Evolutionary conservation across 1,140 invertebrate species (phyloP), one percentile per base, ranked within the genome.

Genomic region (Idris sp.): DNA sequence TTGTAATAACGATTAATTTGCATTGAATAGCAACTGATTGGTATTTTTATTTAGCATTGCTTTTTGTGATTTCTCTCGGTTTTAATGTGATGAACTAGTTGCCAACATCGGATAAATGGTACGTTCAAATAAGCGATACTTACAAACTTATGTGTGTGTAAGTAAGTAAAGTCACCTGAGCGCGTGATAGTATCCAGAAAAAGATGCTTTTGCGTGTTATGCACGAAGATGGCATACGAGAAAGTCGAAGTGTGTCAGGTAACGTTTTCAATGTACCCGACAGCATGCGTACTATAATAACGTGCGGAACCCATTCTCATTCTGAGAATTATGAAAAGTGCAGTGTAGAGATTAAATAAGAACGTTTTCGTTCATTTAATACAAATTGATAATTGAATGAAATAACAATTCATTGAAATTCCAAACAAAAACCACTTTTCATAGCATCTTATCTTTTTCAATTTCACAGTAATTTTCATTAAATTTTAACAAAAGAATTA

Each of bases 171-270:
- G 44, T 54, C 35, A 59, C 65, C 36, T 61, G 46, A 19, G 40
- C 31, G 25, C 19, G 46, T 46, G 46, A 44, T 38, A 44, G 22
- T 54, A 56, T 48, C 40, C 48, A 61, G 61, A 72, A 72, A 74
- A 67, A 67, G 62, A 68, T 64, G 46, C 72, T 74, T 61, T 68
- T 67, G 62, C 62, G 62, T 68, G 62, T 58, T 46, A 51, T 54
- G 46, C 46, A 59, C 71, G 54, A 68, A 68, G 72, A 74, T 74
- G 54, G 49, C 56, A 68, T 68, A 74, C 48, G 62, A 61, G 62
- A 74, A 74, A 74, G 72, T 68, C 56, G 41, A 74, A 74, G 72
- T 74, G 56, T 74, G 72, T 68, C 72, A 68, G 53, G 68, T 74
- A 74, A 74, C 72, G 72, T 74, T 74, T 68, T 61, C 58, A 64